phyloP scores from a whole-genome alignment of 1,140 invertebrate species.

The Cardiocondyla obscurior region DNA sequence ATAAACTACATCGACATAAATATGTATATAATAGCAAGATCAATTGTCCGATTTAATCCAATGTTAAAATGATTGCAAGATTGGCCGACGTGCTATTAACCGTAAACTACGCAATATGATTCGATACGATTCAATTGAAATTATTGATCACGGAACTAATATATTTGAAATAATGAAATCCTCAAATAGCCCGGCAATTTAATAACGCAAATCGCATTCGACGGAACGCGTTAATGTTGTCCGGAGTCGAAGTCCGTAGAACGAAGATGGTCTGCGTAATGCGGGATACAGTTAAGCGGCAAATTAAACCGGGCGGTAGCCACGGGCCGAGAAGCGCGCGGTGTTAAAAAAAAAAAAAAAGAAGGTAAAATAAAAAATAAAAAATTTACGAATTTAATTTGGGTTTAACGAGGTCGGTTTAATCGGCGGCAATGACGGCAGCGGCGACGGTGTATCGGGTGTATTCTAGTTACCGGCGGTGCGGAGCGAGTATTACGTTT shows the following conservation, averaged over 20 bases:
- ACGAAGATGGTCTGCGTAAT: background rate
- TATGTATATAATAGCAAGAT: conserved; percentile 6
- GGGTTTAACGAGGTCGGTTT: conserved; percentile 43
- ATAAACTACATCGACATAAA: background rate
- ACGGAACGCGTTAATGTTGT: background rate
- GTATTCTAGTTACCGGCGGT: background rate
- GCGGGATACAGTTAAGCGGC: background rate
- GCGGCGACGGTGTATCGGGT: background rate
- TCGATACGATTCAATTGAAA: conserved; percentile 16
- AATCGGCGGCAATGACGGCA: conserved; percentile 7
- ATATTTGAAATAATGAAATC: conserved; percentile 32
- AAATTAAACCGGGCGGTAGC: conserved; percentile 20
- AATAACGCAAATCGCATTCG: background rate
- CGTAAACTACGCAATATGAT: background rate
- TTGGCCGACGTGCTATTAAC: background rate
- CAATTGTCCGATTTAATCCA: background rate
- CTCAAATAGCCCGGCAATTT: conserved; percentile 12
- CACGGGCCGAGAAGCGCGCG: background rate
- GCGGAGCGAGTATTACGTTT: conserved; percentile 47
- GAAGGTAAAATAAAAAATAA: too few relatives aligned
- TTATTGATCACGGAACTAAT: conserved; percentile 25
- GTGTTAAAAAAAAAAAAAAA: conserved; percentile 42
- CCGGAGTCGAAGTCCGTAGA: background rate
- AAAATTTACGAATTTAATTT: conserved; percentile 57
- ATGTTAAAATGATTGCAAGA: background rate